phyloP scores from a whole-genome alignment of 1,140 invertebrate species.

The Drosophila parabipectinata region DNA sequence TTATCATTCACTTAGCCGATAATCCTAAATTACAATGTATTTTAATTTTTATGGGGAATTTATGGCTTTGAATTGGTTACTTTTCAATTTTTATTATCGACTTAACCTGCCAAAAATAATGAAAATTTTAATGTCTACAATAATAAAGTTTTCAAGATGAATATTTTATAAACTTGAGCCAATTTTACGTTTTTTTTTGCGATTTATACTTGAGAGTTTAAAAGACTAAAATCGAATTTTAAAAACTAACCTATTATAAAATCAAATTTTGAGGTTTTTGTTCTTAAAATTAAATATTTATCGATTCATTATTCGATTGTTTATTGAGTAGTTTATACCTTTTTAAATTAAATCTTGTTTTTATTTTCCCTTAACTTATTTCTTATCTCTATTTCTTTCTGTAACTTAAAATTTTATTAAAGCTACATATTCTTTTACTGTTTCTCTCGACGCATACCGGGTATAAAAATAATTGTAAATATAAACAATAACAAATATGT shows the following conservation, averaged over 20 bases:
- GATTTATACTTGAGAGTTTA: too few species aligned
- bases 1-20: slow-evolving; percentile 19
- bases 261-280: too few species aligned
- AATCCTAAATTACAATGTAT: slow-evolving; percentile 9
- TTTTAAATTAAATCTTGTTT: too few species aligned
- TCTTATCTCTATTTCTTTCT: too few species aligned
- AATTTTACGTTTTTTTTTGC: background rate
- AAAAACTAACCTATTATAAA: too few species aligned
- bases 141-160: background rate
- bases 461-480: slow-evolving; percentile 57
- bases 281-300: too few species aligned
- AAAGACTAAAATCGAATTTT: too few species aligned
- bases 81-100: background rate
- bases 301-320: too few species aligned
- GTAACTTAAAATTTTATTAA: too few species aligned
- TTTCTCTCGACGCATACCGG: background rate
- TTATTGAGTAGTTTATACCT: too few species aligned
- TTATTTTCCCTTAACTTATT: too few species aligned
- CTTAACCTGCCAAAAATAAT: background rate
- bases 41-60: slow-evolving; percentile 19
- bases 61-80: slow-evolving; percentile 9
- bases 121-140: background rate
- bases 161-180: background rate
- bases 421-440: background rate
- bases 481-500: slow-evolving; percentile 76